phyloP scores from a whole-genome alignment of 2,113 vertebrate species.

The Eclectus roratus region DNA sequence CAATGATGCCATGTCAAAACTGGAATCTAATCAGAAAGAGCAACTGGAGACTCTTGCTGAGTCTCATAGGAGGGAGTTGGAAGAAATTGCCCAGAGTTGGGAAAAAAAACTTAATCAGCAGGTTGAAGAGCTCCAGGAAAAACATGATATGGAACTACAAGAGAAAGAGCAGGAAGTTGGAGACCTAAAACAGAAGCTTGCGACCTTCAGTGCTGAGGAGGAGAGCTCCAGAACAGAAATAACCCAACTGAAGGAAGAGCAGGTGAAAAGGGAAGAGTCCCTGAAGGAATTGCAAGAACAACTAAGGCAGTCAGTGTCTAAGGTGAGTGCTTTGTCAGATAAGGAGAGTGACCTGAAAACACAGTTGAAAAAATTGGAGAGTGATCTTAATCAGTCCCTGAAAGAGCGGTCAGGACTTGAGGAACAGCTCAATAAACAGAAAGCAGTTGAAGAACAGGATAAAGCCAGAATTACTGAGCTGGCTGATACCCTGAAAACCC shows the following conservation, averaged over 20 bases:
- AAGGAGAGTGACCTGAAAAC: slow-evolving; percentile 77
- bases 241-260: slow-evolving; percentile 77
- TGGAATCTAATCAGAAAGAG: slow-evolving; percentile 87
- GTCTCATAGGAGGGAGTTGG: slow-evolving; percentile 74
- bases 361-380: slow-evolving; percentile 79
- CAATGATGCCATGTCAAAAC: slow-evolving; percentile 79
- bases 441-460: slow-evolving; percentile 71
- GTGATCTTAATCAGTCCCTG: slow-evolving; percentile 77
- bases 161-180: slow-evolving; percentile 83
- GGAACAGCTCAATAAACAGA: slow-evolving; percentile 73
- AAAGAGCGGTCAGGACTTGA: slow-evolving; percentile 79
- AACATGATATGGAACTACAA: slow-evolving; percentile 77
- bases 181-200: slow-evolving; percentile 78
- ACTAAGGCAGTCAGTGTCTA: slow-evolving; percentile 74
- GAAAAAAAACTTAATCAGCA: slow-evolving; percentile 81
- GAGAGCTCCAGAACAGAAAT: slow-evolving; percentile 73
- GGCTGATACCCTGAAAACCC: slow-evolving; percentile 66
- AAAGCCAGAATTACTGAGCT: slow-evolving; percentile 73
- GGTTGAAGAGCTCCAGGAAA: slow-evolving; percentile 81
- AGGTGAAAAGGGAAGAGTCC: slow-evolving; percentile 71
- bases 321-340: slow-evolving; percentile 74
- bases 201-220: slow-evolving; percentile 70
- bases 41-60: slow-evolving; percentile 80
- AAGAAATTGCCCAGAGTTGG: slow-evolving; percentile 72
- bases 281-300: slow-evolving; percentile 85